Percentiles rank a stretch among this genome's conserved stretches.
Conservation (phyloP, 2,797 vertebrate species). For the Sarcophilus harrisii region DNA sequence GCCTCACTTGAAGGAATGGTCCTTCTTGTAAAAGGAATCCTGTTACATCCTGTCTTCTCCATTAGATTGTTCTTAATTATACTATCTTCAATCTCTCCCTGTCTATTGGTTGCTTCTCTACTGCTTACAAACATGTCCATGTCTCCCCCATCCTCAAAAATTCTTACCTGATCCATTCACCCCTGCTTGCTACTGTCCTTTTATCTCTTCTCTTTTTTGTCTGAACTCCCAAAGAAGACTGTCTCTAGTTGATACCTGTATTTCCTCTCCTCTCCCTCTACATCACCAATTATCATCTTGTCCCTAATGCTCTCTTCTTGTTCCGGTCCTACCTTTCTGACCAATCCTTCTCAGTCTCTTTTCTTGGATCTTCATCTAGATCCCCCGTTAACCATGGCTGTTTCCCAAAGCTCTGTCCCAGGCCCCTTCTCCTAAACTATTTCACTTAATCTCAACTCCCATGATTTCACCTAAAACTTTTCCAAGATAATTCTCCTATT, state of each 20-base stretch:
- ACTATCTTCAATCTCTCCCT: background rate
- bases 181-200: background rate
- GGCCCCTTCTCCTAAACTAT: background rate
- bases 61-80: background rate
- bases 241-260: background rate
- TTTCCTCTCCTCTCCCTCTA: background rate
- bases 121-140: background rate
- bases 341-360: background rate
- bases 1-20: background rate
- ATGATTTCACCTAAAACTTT: background rate
- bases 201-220: background rate
- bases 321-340: background rate
- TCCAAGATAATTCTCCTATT: background rate
- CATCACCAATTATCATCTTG: background rate
- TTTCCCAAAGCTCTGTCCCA: background rate
- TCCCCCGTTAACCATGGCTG: rapidly evolving
- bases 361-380: background rate
- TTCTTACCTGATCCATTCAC: background rate
- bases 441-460: background rate
- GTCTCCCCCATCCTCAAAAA: background rate
- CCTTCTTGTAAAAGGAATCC: background rate
- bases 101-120: background rate
- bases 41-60: background rate
- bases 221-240: background rate
- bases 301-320: background rate